Conservation (phyloP, 2,113 vertebrate genomes). For the Trochalopteron elliotii region DNA sequence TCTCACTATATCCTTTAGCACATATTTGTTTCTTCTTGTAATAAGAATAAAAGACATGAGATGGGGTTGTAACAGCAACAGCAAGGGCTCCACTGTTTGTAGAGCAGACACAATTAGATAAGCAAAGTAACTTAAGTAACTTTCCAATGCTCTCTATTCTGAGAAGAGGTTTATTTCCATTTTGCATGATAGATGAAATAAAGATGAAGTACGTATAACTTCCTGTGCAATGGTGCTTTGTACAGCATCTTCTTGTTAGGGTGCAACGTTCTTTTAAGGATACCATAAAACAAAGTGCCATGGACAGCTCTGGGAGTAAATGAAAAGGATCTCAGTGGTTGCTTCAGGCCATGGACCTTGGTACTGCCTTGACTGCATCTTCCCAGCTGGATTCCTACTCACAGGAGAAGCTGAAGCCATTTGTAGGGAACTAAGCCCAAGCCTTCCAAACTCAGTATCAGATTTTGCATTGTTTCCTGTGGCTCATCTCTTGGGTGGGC, state of each 20-base stretch:
- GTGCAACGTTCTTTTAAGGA: accelerated
- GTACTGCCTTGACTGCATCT: background rate
- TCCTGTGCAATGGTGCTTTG: background rate
- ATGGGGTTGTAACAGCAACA: background rate
- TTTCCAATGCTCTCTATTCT: background rate
- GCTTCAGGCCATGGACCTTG: background rate
- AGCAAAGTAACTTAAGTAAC: background rate
- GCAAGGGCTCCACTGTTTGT: background rate
- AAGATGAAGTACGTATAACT: background rate
- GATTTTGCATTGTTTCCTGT: background rate
- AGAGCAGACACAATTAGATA: background rate
- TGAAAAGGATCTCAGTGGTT: background rate
- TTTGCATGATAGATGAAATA: background rate
- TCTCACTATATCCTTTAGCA: background rate
- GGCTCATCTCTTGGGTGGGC: background rate
- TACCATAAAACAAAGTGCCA: background rate
- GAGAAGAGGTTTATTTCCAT: background rate
- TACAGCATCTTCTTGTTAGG: background rate
- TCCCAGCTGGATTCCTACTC: background rate
- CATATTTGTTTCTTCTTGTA: background rate
- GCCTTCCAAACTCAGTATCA: background rate
- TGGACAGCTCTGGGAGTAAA: background rate
- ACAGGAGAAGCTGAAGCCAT: background rate
- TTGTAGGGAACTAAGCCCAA: background rate
- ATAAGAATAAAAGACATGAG: background rate